Evolutionary conservation across 2,797 vertebrate genomes (phyloP).

Genomic region (Pantherophis alleghaniensis): DNA sequence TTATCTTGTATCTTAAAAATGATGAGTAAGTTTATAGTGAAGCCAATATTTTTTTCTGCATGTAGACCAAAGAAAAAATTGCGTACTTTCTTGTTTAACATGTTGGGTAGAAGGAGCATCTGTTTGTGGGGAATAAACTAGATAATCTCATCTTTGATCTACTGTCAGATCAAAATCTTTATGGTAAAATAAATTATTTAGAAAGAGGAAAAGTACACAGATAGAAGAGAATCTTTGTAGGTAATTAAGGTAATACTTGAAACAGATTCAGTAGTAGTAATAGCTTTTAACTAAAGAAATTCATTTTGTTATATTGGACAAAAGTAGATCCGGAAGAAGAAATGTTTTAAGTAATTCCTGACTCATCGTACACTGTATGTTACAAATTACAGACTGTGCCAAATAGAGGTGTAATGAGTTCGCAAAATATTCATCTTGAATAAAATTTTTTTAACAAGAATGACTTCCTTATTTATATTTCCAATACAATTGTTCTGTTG

Average conservation of each 20-base stretch:
- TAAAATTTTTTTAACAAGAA: slow-evolving; percentile 23
- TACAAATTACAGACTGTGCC: slow-evolving; percentile 8
- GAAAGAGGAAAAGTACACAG: not conserved
- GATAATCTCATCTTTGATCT: not conserved
- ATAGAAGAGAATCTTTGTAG: not conserved
- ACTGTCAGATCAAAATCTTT: not conserved
- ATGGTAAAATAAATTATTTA: not conserved
- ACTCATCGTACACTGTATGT: not conserved
- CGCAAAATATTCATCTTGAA: slow-evolving; percentile 39
- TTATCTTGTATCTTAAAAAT: not conserved
- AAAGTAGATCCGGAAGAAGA: slow-evolving; percentile 4
- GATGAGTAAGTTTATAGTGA: not conserved
- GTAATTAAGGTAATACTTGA: not conserved
- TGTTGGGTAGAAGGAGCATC: not conserved
- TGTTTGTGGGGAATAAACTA: not conserved
- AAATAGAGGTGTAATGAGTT: slow-evolving; percentile 16
- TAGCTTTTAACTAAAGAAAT: not conserved
- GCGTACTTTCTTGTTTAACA: not conserved
- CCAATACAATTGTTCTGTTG: not conserved
- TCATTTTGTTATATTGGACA: not conserved
- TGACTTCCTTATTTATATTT: not conserved
- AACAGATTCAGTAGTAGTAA: not conserved
- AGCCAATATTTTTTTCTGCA: not conserved
- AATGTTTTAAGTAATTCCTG: slow-evolving; percentile 17
- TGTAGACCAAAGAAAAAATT: not conserved